Base-by-base conservation (phyloP, 2,797 vertebrate species). In the Eulemur mongoz region DNA sequence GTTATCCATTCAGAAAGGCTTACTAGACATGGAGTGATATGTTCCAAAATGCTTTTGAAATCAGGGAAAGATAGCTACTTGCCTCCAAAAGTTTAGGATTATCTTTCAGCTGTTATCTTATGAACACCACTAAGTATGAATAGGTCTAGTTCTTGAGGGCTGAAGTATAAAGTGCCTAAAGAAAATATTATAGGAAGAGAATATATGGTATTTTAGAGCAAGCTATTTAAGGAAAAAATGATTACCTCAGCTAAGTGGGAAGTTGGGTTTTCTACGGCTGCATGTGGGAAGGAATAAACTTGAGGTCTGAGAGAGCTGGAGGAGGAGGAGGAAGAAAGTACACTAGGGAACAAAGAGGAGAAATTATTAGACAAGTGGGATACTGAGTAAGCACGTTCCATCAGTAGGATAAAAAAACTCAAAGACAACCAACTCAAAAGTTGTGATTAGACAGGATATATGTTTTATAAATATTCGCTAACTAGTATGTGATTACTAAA, bases 381-480 rank as follows among this genome's bases (percentile, higher is more conserved):
- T 40, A 72, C 50, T 80, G 38, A 94, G 14, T n/a, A 84, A 91
- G 91, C 73, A 92, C 61, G n/a, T 88, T 90, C 43, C 54, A 69
- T 45, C 22, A 73, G 61, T 52, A 54, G 45, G 57, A 94, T 54
- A 95, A 96, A 96, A 96, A 63, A 93, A 89, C 40, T 67, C 65
- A 95, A 54, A 54, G 72, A 35, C 81, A 95, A 87, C 59, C 23
- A 89, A 72, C 35, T 89, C 82, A 67, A 80, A 86, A 86, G 27
- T 23, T 91, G 57, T 61, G 85, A 96, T 88, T 75, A 86, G 69
- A 96, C 14, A 94, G 45, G n/a, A 78, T 12, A 48, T 35, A 87
- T 84, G 86, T 76, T 94, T 89, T 73, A 48, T 45, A 89, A 89
- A 83, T 90, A 96, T 94, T 80, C 91, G 70, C 83, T 96, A 95